These are phyloP conservation scores for Anneissia japonica DNA, from an alignment of 35 echinoderm and acorn worm genomes.

Conservation along the genomic window DNA sequence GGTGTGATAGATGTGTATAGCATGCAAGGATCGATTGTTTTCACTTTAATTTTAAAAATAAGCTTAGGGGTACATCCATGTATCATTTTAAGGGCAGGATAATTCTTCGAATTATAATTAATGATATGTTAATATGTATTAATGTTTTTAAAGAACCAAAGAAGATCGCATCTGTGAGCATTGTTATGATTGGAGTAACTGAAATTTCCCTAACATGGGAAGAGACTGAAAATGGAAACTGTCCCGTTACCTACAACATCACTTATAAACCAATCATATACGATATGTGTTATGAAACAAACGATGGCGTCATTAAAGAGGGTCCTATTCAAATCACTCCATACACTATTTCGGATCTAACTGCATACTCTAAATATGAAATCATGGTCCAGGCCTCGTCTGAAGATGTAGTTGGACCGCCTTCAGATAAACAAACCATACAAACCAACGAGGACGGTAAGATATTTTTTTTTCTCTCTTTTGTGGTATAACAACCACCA, in stretches of 20 bases:
- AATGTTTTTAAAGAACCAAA: too few species aligned
- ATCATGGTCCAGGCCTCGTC: background rate
- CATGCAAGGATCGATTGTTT: too few species aligned
- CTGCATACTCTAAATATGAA: background rate
- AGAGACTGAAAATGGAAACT: background rate
- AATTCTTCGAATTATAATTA: too few species aligned
- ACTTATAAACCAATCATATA: background rate
- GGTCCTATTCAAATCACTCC: background rate
- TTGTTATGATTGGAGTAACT: too few species aligned
- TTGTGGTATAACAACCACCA: too few species aligned
- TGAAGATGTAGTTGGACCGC: background rate
- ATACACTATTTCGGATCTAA: background rate
- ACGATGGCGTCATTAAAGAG: background rate
- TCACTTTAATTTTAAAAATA: too few species aligned
- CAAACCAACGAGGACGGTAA: background rate
- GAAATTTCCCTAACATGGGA: background rate
- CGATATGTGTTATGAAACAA: background rate
- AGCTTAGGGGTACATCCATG: too few species aligned
- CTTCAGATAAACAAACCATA: background rate
- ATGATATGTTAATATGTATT: too few species aligned
- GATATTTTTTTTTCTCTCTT: too few species aligned
- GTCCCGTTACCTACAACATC: background rate
- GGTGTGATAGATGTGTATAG: too few species aligned
- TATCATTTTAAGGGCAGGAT: too few species aligned
- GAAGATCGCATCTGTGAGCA: too few species aligned